Base-by-base conservation (phyloP, 2,797 vertebrate species). In the Clarias fuscus region DNA sequence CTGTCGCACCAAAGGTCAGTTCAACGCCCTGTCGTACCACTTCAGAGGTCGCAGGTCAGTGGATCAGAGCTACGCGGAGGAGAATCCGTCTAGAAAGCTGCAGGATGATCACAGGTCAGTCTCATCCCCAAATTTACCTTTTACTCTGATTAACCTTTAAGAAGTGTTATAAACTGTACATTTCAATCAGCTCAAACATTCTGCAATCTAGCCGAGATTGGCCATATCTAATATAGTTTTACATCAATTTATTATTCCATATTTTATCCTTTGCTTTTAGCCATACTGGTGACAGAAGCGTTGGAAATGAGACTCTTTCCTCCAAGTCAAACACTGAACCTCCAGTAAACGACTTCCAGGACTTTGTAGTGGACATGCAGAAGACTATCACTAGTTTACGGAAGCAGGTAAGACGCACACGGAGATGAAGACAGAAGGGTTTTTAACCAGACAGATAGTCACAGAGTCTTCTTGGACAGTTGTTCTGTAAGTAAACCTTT, bases 1-100 rank as follows among this genome's bases (percentile, higher is more conserved):
- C 92, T 99, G 98, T 91, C 96, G 98, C 91, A 97, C 98, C 76
- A 96, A 99, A 92, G 98, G 98, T 33, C 98, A 99, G 92, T 99
- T 99, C 93, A 98, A 97, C 61, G 96, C 96, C 3, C 96, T 99
- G 89, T 98, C 98, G 0, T 97, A 97, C 86, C 98, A 99, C 88
- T 99, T 99, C 88, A 96, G 98, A 88, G 97, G 98, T 84, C 96
- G 96, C 84, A 94, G 98, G 62, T 98, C 98, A 85, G 93, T 94
- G 8, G 97, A 97, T 27, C 96, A 98, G 93, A 99, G 97, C 94
- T 97, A 96, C 92, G 93, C 86, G 72, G 96, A 96, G 59, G 95
- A 97, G 2, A 94, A 93, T 82, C 95, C 95, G 0, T 73, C 88
- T 80, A 83, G 86, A 81, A 91, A 89, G 70, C 40, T 90, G 7